Conservation (phyloP, 1,140 invertebrate species). For the Conus betulinus region DNA sequence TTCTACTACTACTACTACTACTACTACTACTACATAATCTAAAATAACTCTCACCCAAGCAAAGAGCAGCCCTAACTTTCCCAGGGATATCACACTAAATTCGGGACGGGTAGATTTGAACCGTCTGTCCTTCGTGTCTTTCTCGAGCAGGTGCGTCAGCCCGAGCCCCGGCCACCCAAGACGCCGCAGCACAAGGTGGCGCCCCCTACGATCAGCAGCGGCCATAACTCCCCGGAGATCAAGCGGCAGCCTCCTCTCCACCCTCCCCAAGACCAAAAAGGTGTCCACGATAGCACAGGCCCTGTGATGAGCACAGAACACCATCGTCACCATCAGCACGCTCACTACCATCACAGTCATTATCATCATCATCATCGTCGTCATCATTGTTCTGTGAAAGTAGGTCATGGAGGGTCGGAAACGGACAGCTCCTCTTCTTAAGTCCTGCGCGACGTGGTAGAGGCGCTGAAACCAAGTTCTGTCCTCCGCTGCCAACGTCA, state of each 20-base stretch:
- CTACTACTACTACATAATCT: too few species aligned
- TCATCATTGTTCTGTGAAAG: too few species aligned
- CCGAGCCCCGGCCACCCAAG: slow-evolving; percentile 3
- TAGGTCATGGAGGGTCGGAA: too few species aligned
- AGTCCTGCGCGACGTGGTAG: too few species aligned
- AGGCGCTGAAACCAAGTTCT: too few species aligned
- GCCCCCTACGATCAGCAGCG: not conserved
- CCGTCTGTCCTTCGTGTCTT: not conserved
- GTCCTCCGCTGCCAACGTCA: too few species aligned
- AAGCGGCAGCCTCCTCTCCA: slow-evolving; percentile 10
- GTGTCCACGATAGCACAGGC: not conserved
- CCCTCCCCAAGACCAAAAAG: slow-evolving; percentile 11
- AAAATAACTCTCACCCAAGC: too few species aligned
- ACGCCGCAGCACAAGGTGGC: not conserved
- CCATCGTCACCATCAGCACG: not conserved
- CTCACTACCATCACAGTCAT: not conserved
- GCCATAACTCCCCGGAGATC: not conserved
- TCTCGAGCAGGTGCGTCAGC: slow-evolving; percentile 15
- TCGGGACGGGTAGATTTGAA: not conserved
- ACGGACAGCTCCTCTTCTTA: too few species aligned
- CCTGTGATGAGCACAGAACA: not conserved
- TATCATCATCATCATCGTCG: too few species aligned
- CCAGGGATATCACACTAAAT: too few species aligned
- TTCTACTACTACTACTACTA: too few species aligned
- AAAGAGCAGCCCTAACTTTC: too few species aligned